Conservation (phyloP, 2,113 vertebrate genomes). For the Petrocephalus zakoni region DNA sequence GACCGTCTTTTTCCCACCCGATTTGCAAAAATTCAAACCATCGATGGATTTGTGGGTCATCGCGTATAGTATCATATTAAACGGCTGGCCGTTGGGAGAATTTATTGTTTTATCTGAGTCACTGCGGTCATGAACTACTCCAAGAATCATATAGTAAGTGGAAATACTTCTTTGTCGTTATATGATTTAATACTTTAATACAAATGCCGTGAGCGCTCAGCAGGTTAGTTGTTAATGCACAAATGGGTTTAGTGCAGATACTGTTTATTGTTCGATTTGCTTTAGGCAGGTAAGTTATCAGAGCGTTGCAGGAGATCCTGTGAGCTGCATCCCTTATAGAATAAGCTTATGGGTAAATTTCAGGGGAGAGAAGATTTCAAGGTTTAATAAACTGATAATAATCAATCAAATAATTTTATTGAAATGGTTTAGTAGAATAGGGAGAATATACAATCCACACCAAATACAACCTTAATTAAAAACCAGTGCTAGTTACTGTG, state of each 20-base stretch:
- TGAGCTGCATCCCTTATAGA: not conserved
- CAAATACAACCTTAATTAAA: not conserved
- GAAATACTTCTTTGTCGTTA: not conserved
- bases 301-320: not conserved
- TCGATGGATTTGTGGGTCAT: conserved; percentile 35
- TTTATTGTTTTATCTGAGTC: conserved; percentile 27
- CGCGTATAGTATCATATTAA: conserved; percentile 46
- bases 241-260: not conserved
- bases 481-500: not conserved
- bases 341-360: not conserved
- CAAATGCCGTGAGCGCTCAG: not conserved
- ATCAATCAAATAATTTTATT: not conserved
- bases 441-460: not conserved
- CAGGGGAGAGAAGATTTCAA: not conserved
- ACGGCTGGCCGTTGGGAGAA: conserved; percentile 44
- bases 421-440: not conserved
- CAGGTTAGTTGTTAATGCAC: not conserved
- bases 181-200: not conserved
- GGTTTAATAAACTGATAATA: not conserved
- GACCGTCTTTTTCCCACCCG: not conserved
- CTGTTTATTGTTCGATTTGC: not conserved
- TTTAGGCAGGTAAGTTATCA: not conserved
- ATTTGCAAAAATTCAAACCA: conserved; percentile 37
- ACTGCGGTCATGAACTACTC: conserved; percentile 56
- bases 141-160: conserved; percentile 56